Evolutionary conservation across 1,140 invertebrate genomes (phyloP), one percentile per base, ranked within the genome.

Genomic region (Bombus sylvicola): DNA sequence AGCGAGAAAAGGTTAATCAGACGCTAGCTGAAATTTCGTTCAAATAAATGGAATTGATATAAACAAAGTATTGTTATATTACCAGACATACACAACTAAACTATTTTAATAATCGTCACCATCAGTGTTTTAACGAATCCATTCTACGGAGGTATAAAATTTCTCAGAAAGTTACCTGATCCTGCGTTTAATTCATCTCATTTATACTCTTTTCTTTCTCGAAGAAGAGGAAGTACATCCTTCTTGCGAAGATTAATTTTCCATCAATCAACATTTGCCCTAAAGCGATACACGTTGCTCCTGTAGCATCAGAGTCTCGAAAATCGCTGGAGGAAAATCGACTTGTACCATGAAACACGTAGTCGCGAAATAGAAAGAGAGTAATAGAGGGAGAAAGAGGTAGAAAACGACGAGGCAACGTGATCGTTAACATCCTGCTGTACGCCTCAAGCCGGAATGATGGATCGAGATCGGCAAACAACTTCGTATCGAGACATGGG

Each of bases 401-500:
- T 9, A 41, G 25, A 22, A 15, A 37, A 57, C 22, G 37, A 18
- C 62, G 39, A 43, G 9, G 39, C 41, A 39, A 18, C 15, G 72
- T 47, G 73, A 75, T 75, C 73, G 73, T 75, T 75, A 75, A 75
- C 73, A 53, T 75, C 73, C 73, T 34, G 72, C 34, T 37, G 68
- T 37, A 34, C 34, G 10, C 37, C 5, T 9, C 28, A 15, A 39
- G 68, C 15, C 22, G 57, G 62, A 25, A 68, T 68, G 77, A 79
- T 79, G 62, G 77, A 66, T 79, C n/a, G 62, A 41, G 57, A 62
- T 66, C 76, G 37, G 76, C 39, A 41, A 78, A 28, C 22, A n/a
- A 31, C 37, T 59, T 59, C 13, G 74, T 41, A 62, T 57, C 47
- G 31, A 25, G 41, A 22, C 31, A 57, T 1, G 37, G 37, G 57